A percentile compares a stretch with the other conserved stretches of the same genome.
These are phyloP conservation scores for Ptilorrhoa leucosticta DNA, from an alignment of 2,113 vertebrate species.

Conservation along the genomic window DNA sequence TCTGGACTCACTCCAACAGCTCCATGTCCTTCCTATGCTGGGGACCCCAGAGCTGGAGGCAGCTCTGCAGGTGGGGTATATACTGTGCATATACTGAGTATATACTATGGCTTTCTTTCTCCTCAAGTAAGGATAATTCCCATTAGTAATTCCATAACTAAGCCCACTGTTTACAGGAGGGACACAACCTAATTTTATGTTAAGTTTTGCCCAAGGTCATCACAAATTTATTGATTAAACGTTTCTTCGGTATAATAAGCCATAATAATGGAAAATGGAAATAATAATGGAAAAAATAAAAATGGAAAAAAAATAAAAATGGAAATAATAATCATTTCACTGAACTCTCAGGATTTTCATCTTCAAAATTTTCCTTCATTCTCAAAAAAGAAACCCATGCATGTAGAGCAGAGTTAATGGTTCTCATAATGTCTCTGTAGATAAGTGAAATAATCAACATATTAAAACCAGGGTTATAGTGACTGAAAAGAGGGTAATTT, in stretches of 20 bases:
- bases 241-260: background rate
- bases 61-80: background rate
- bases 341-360: background rate
- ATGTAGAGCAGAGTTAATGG: background rate
- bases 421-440: background rate
- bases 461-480: background rate
- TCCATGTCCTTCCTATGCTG: background rate
- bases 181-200: background rate
- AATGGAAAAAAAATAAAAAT: no score
- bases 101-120: background rate
- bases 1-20: background rate
- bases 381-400: background rate
- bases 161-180: background rate
- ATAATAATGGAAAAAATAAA: no score
- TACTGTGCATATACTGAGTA: background rate
- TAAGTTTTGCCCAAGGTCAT: background rate
- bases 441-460: background rate
- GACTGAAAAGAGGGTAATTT: background rate
- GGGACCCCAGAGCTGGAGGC: background rate
- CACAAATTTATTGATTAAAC: background rate
- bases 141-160: background rate
- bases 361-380: background rate
- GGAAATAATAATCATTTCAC: background rate
- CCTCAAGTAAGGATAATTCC: background rate
- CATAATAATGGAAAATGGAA: no score